phyloP scores from a whole-genome alignment of 2,888 invertebrate species.

The Zonitis immaculata region DNA sequence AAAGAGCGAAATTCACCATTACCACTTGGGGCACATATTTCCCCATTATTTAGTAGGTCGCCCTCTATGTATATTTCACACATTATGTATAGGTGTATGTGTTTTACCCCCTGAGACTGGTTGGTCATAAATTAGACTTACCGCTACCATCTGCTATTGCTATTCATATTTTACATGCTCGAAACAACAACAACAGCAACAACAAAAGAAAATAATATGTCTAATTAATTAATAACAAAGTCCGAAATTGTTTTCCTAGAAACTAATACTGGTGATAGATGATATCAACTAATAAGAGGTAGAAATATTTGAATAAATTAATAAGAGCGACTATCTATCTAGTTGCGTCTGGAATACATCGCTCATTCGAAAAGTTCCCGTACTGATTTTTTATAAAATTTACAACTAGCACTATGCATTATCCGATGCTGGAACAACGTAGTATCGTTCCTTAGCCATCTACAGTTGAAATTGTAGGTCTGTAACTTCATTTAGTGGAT shows the following conservation, averaged over 20 bases:
- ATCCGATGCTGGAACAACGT: too few relatives aligned
- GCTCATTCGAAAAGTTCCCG: too few relatives aligned
- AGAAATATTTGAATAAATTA: too few relatives aligned
- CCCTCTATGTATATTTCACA: conserved; percentile 12
- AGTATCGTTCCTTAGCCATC: too few relatives aligned
- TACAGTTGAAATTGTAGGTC: too few relatives aligned
- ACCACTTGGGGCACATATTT: conserved; percentile 20
- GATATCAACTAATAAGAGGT: too few relatives aligned
- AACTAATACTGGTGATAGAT: too few relatives aligned
- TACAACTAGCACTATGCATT: too few relatives aligned
- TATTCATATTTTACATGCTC: conserved; percentile 35
- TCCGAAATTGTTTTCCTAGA: not conserved
- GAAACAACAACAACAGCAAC: conserved; percentile 20
- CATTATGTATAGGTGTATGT: not conserved
- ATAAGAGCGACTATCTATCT: too few relatives aligned
- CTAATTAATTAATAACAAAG: conserved; percentile 30
- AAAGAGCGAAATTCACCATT: conserved; percentile 1
- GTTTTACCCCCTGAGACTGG: conserved; percentile 20
- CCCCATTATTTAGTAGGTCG: conserved; percentile 22
- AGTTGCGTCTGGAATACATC: too few relatives aligned
- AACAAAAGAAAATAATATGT: conserved; percentile 31
- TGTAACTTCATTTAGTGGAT: too few relatives aligned
- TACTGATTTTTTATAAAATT: too few relatives aligned
- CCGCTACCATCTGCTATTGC: conserved; percentile 33
- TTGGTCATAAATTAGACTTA: conserved; percentile 33